A percentile compares a stretch with the other conserved stretches of the same genome.
Conservation (phyloP, 1,140 invertebrate genomes). For the Cotesia glomerata region DNA sequence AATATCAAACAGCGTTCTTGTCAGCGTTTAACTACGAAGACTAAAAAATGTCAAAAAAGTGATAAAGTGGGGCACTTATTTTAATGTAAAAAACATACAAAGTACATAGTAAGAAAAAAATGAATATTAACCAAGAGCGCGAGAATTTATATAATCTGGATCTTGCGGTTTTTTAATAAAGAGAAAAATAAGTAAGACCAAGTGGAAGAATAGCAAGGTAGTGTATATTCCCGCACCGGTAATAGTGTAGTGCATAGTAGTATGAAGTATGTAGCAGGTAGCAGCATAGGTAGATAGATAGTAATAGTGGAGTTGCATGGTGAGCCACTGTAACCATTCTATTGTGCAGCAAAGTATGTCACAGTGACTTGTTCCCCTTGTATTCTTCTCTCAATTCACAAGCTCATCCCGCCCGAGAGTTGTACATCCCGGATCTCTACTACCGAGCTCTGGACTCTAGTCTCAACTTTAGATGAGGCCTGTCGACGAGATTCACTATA, state of each 20-base stretch:
- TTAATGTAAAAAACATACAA: not conserved
- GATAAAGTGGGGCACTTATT: not conserved
- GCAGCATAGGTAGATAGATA: no score
- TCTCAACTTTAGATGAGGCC: not conserved
- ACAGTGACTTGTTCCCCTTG: slow-evolving; percentile 6
- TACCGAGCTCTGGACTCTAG: no score
- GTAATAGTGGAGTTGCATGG: not conserved
- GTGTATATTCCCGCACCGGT: not conserved
- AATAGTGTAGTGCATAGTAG: not conserved
- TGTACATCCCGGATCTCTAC: no score
- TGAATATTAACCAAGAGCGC: not conserved
- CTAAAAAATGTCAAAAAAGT: no score
- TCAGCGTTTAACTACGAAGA: no score
- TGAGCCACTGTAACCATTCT: not conserved
- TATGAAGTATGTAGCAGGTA: no score
- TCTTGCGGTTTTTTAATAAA: not conserved
- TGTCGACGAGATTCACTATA: not conserved
- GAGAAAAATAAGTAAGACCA: not conserved
- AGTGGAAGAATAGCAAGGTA: not conserved
- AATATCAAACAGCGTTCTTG: no score
- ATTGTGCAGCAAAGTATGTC: slow-evolving; percentile 9
- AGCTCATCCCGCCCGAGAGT: not conserved
- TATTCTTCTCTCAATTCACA: not conserved
- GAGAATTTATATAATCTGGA: slow-evolving; percentile 5
- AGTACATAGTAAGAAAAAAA: not conserved